These are phyloP conservation scores for Zaprionus kolodkinae DNA, from an alignment of 1,140 invertebrate genomes.

Conservation along the genomic window DNA sequence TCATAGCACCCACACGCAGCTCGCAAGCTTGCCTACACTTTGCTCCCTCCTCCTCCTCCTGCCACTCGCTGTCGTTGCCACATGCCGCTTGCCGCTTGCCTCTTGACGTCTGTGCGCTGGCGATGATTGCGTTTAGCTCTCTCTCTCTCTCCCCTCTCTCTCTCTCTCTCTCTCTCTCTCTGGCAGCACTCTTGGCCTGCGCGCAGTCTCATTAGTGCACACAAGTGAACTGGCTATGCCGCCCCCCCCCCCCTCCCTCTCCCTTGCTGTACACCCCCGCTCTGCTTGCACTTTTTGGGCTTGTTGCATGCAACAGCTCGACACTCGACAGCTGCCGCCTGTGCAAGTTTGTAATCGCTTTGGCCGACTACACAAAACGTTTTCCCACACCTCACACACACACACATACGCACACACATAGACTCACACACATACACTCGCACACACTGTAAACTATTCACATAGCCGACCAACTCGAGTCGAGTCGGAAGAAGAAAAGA, in stretches of 20 bases:
- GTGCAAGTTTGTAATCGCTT: slow-evolving; percentile 51
- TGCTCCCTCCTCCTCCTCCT: background rate
- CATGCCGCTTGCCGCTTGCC: slow-evolving; percentile 26
- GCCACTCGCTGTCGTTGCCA: background rate
- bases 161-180: too few relatives aligned
- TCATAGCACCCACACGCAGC: slow-evolving; percentile 75
- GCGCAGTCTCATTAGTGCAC: slow-evolving; percentile 48
- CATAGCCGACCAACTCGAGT: slow-evolving; percentile 25
- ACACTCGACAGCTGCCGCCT: slow-evolving; percentile 56
- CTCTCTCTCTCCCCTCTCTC: too few relatives aligned
- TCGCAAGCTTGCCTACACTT: background rate
- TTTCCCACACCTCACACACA: slow-evolving; percentile 60
- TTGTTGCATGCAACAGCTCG: slow-evolving; percentile 42
- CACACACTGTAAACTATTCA: slow-evolving; percentile 16
- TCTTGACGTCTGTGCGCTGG: slow-evolving; percentile 35
- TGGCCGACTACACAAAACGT: slow-evolving; percentile 45
- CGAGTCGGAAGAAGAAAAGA: slow-evolving; percentile 33
- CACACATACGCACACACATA: slow-evolving; percentile 15
- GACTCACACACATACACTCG: background rate
- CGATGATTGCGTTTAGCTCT: slow-evolving; percentile 45
- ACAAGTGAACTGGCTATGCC: slow-evolving; percentile 23
- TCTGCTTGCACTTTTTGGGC: slow-evolving; percentile 29
- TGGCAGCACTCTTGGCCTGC: slow-evolving; percentile 31
- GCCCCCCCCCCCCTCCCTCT: background rate
- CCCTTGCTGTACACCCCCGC: background rate